Evolutionary conservation across 1,140 invertebrate species (phyloP).

Genomic region (Trypoxylus dichotomus): DNA sequence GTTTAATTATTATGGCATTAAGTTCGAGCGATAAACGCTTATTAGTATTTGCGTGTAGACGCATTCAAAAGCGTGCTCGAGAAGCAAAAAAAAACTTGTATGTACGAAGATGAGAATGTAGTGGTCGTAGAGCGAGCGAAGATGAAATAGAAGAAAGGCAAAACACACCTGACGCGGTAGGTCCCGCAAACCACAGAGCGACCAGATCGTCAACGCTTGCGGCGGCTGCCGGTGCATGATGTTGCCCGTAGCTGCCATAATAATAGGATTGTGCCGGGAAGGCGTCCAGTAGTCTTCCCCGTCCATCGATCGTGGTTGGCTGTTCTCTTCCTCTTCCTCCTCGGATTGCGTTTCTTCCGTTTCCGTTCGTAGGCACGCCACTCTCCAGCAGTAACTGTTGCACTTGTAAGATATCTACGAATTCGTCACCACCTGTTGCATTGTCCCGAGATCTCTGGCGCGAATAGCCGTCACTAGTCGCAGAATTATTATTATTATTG

Average conservation of each 20-base stretch:
- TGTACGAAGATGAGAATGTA: neutral
- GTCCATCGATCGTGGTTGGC: slow-evolving; percentile 48
- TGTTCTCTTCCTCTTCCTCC: slow-evolving; percentile 45
- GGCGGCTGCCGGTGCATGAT: slow-evolving; percentile 48
- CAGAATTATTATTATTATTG: slow-evolving; percentile 21
- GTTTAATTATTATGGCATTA: too few species aligned
- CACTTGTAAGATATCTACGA: slow-evolving; percentile 64
- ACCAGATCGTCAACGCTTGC: slow-evolving; percentile 56
- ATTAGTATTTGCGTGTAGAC: too few species aligned
- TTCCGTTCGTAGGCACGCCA: slow-evolving; percentile 43
- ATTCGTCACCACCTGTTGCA: slow-evolving; percentile 55
- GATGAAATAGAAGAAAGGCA: slow-evolving; percentile 21
- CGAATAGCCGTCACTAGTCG: slow-evolving; percentile 31
- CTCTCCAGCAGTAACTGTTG: slow-evolving; percentile 61
- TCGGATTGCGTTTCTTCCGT: slow-evolving; percentile 30
- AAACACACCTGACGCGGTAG: slow-evolving; percentile 52
- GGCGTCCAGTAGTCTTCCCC: slow-evolving; percentile 45
- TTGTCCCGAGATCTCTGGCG: slow-evolving; percentile 41
- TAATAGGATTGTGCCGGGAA: slow-evolving; percentile 51
- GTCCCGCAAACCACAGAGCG: slow-evolving; percentile 59
- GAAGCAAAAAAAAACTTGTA: too few species aligned
- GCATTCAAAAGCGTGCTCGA: too few species aligned
- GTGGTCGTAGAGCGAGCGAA: neutral
- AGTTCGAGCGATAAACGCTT: too few species aligned
- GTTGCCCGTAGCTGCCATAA: slow-evolving; percentile 55